Base-by-base conservation (phyloP, 1,140 invertebrate genomes). In the Ectropis grisescens region DNA sequence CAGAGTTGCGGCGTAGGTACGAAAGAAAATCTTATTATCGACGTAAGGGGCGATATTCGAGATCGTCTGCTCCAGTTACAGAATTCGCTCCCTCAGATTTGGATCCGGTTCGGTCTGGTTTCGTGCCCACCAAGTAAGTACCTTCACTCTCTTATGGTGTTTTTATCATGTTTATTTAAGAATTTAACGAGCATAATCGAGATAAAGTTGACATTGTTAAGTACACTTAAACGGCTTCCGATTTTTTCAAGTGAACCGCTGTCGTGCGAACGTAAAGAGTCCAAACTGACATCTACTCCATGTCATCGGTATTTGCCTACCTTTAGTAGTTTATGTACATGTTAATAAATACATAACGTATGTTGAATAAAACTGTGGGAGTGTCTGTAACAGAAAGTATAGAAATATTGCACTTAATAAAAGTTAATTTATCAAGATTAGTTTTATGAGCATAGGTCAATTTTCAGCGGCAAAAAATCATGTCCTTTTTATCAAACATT, bases 11-110 rank as follows among this genome's bases (percentile, higher is more conserved):
- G 61, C 45, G 60, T 53, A n/a, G n/a, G n/a, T n/a, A 55, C 53
- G 55, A 72, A 79, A 71, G 74, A 75, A 76, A 79, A 74, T 70
- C 68, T 70, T 76, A 74, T 74, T 70, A 70, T 74, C 62, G 65
- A 62, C 70, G 54, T 69, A 71, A 74, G 70, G 69, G 67, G 65
- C 74, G 74, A 79, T 65, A 79, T 76, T 70, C 59, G 67, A 79
- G 69, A 56, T 61, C 39, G 56, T 42, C 42, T 71, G 70, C 70
- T 79, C 74, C 74, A 79, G 69, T 79, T 79, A 76, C 70, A 58
- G 61, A 68, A 61, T 67, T 62, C 54, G 60, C 65, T 67, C 69
- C 71, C 67, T 58, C 59, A 36, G 58, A 67, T 67, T 71, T 62
- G 66, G 57, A 76, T 76, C 75, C 74, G 74, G 70, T 71, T 75